Conservation (phyloP, 2,797 vertebrate species). For the Phoxinus dragarum region DNA sequence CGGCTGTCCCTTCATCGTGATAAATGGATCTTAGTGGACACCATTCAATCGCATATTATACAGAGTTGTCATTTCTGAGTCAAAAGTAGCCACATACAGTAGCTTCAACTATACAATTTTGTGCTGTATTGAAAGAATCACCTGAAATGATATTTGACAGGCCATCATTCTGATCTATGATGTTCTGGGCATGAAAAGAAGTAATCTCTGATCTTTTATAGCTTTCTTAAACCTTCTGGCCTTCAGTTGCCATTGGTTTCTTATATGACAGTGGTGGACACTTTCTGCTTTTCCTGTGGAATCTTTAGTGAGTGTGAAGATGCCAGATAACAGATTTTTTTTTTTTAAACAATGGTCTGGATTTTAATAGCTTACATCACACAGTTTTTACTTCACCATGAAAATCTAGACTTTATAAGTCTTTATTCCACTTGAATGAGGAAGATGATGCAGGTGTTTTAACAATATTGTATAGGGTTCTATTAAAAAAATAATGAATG, state of each 20-base stretch:
- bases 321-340: slow-evolving; percentile 33
- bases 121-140: neutral
- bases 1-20: slow-evolving; percentile 68
- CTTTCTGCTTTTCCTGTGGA: slow-evolving; percentile 18
- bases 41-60: slow-evolving; percentile 6
- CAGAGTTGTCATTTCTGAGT: neutral
- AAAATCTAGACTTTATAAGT: neutral
- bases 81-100: neutral
- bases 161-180: slow-evolving; percentile 15
- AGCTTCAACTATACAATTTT: slow-evolving; percentile 6
- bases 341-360: slow-evolving; percentile 54
- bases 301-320: slow-evolving; percentile 39
- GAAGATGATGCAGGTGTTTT: neutral
- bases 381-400: neutral
- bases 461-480: neutral
- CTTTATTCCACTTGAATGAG: neutral
- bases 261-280: neutral
- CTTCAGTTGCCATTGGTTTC: slow-evolving; percentile 8
- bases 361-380: slow-evolving; percentile 58
- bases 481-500: neutral
- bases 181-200: slow-evolving; percentile 35
- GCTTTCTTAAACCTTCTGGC: slow-evolving; percentile 12
- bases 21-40: slow-evolving; percentile 59
- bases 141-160: slow-evolving; percentile 5
- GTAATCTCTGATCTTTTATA: slow-evolving; percentile 28